These are phyloP conservation scores for Rhodeus uyekii DNA, from an alignment of 2,797 vertebrate species.

Conservation along the genomic window DNA sequence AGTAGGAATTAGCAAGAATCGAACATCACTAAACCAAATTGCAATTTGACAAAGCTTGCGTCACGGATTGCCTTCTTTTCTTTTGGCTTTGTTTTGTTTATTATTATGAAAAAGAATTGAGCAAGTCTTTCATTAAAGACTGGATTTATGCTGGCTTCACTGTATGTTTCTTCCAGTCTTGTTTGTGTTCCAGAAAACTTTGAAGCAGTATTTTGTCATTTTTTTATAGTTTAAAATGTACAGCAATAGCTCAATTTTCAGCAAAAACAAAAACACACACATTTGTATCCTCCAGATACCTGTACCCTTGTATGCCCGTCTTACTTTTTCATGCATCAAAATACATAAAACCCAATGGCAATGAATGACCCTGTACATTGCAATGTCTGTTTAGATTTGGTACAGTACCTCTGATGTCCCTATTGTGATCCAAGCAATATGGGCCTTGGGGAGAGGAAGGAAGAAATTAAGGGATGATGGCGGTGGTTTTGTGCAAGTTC, in stretches of 20 bases:
- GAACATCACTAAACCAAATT: too few relatives aligned
- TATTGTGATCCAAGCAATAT: conserved; percentile 28
- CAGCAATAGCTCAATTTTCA: neutral
- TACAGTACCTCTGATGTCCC: neutral
- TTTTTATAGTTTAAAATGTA: neutral
- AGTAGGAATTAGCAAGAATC: too few relatives aligned
- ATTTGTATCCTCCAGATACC: neutral
- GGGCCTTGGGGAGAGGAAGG: conserved; percentile 1
- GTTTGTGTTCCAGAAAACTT: neutral
- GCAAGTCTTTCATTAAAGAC: too few relatives aligned
- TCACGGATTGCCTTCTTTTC: neutral
- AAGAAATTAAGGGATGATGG: conserved; percentile 8
- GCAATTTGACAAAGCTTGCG: neutral
- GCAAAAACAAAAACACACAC: neutral
- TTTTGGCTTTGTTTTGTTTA: too few relatives aligned
- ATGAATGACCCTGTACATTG: neutral
- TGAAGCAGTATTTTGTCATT: neutral
- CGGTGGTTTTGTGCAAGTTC: conserved; percentile 39
- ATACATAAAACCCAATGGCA: neutral
- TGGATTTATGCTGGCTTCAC: too few relatives aligned
- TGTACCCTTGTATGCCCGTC: neutral
- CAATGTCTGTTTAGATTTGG: conserved; percentile 17
- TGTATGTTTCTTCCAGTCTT: neutral
- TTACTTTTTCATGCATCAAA: neutral
- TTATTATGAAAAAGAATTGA: too few relatives aligned